These are phyloP conservation scores for Hemibagrus wyckioides DNA, from an alignment of 2,113 vertebrate genomes.

Conservation along the genomic window DNA sequence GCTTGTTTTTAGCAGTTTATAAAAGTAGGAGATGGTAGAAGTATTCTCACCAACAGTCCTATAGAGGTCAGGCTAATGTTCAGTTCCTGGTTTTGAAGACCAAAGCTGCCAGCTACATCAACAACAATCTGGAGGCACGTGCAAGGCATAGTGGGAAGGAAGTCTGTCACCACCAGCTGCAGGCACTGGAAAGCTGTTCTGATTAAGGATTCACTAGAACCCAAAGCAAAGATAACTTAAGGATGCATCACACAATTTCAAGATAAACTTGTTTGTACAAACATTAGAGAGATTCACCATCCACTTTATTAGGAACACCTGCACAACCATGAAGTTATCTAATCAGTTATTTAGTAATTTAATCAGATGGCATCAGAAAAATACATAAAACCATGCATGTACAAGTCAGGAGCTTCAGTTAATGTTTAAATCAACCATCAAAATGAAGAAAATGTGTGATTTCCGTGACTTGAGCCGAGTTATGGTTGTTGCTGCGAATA, in stretches of 20 bases:
- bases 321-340: neutral
- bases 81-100: constrained; percentile 98
- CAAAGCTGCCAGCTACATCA: constrained; percentile 97
- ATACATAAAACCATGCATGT: neutral
- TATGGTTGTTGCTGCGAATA: neutral
- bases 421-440: neutral
- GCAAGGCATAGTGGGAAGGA: constrained; percentile 98
- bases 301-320: neutral
- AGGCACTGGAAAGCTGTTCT: constrained; percentile 99
- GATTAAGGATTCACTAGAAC: constrained; percentile 92
- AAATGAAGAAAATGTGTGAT: neutral
- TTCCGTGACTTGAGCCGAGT: neutral
- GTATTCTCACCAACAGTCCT: constrained; percentile 86
- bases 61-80: constrained; percentile 99
- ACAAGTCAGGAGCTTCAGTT: neutral
- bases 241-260: neutral
- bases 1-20: neutral
- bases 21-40: neutral
- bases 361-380: neutral
- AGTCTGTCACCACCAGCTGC: constrained; percentile 98
- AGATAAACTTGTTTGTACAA: neutral
- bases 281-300: neutral
- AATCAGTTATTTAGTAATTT: neutral
- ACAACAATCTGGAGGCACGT: constrained; percentile 98
- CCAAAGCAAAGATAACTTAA: constrained; percentile 7